Evolutionary conservation across 2,113 vertebrate species (phyloP), one percentile per base, ranked within the genome.

Genomic region (Electrona antarctica): DNA sequence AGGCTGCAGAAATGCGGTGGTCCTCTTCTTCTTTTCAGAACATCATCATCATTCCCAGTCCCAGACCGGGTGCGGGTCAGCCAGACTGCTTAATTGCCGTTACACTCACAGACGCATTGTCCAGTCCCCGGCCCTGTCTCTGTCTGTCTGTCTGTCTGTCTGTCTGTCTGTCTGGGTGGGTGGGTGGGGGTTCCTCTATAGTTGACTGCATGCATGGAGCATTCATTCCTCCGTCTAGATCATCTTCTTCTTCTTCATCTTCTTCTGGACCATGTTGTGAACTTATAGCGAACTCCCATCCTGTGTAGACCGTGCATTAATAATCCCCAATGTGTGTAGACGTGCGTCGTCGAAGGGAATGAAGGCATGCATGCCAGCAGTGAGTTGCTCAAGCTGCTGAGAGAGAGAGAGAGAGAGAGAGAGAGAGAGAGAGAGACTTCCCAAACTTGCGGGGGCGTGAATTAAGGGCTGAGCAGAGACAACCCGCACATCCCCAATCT

Each of bases 381-480:
- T 15, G 29, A 21, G 7, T 21, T 29, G 9, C 33, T 41, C 7
- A 4, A 60, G 10, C 12, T 10, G 45, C 33, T 13, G 10, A 49
- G 7, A 49, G 66, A 29, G 67, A 7, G 51, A 60, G 51, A 14
- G 63, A n/a, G 73, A 49, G 7, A 77, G 56, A 46, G 62, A 74
- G 69, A 67, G 76, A 52, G 63, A 57, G 47, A 41, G 51, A 14
- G 64, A 55, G 64, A 71, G 64, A 73, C 47, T 69, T 15, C 3
- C 6, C 28, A 33, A 10, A 61, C 0, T 21, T 15, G n/a, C 5
- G n/a, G 60, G 60, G 60, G 60, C 60, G 60, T 62, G 60, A 50
- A 64, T 64, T 7, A 64, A 48, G 8, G 4, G 86, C 21, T 21
- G 21, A 21, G 21, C 85, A 78, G 57, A 74, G 82, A 81, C 71